Percentiles rank a stretch among this genome's conserved stretches.
phyloP scores from a whole-genome alignment of 2,888 invertebrate genomes.

The Eupithecia insigniata region DNA sequence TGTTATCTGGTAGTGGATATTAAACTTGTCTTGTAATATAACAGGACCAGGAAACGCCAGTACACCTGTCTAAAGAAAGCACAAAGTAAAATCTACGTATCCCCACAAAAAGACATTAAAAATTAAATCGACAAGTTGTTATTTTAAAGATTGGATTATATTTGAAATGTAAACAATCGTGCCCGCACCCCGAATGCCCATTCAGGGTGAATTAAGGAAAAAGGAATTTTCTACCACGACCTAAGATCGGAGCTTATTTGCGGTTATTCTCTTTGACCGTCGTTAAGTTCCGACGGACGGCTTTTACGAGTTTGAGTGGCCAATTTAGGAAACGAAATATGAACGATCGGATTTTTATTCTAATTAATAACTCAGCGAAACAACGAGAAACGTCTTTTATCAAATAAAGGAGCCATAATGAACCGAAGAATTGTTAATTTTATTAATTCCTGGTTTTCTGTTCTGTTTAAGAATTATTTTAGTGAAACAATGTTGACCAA shows the following conservation, averaged over 20 bases:
- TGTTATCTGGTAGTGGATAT: conserved; percentile 35
- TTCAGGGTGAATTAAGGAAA: conserved; percentile 81
- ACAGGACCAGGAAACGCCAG: no score
- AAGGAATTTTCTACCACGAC: conserved; percentile 77
- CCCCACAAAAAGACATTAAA: conserved; percentile 43
- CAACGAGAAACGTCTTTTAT: conserved; percentile 59
- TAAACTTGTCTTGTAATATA: conserved; percentile 11
- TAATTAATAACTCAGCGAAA: conserved; percentile 79
- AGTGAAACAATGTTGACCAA: conserved; percentile 39
- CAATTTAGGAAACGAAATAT: conserved; percentile 82
- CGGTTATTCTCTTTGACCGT: conserved; percentile 85
- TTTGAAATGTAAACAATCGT: conserved; percentile 75
- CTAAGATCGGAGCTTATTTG: conserved; percentile 83
- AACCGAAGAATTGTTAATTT: conserved; percentile 63
- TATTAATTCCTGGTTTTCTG: conserved; percentile 56
- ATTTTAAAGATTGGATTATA: conserved; percentile 65
- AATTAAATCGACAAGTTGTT: conserved; percentile 52
- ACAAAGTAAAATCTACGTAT: conserved; percentile 17
- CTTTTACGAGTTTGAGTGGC: conserved; percentile 83
- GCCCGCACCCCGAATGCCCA: conserved; percentile 72
- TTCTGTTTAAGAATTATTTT: conserved; percentile 29
- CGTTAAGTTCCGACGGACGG: conserved; percentile 82
- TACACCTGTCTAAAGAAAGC: not conserved
- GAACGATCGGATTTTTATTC: conserved; percentile 82
- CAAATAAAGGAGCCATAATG: conserved; percentile 54